Evolutionary conservation across 1,140 invertebrate genomes (phyloP), one percentile per base, ranked within the genome.

Genomic region (Pogonomyrmex barbatus): DNA sequence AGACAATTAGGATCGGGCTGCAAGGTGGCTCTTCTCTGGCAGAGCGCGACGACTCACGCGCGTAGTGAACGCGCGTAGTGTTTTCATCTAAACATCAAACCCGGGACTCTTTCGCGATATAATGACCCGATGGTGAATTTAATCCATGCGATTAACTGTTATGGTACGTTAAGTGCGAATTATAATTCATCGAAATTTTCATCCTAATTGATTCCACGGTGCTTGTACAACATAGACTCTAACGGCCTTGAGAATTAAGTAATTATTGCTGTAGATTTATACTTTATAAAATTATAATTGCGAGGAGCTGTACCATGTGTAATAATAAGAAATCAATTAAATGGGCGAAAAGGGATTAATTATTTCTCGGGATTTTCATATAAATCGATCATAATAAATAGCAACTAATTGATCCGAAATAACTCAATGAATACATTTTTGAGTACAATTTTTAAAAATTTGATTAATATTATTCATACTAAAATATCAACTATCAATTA

Each of bases 1-100:
- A 89, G 81, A 91, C 89, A 91, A 91, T 91, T 91, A 91, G 90
- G 89, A 91, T 36, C 90, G 54, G 39, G 84, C 77, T 76, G 89
- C 89, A 91, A 91, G 90, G 90, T 91, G 90, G 79, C 58, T 91
- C 89, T 88, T 24, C 85, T 82, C 75, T 90, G 65, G 86, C 79
- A 58, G 79, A 76, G 60, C 77, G 82, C 86, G 87, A 83, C 87
- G 87, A 87, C 77, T 89, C 88, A 70, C 78, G 85, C 24, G 24
- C 24, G 24, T 24, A 24, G 24, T 87, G 88, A 84, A 79, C 68
- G 78, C 50, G 63, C 50, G 63, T 24, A 50, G 73, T 60, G 68
- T 89, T 89, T 89, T 84, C 88, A 83, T 89, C 77, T 50, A 56
- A 78, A 89, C 65, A 65, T 77, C 68, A 79, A 86, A 79, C 60